Percentiles rank a stretch among this genome's conserved stretches.
phyloP scores from a whole-genome alignment of 2,797 vertebrate species.

The Thamnophis elegans region DNA sequence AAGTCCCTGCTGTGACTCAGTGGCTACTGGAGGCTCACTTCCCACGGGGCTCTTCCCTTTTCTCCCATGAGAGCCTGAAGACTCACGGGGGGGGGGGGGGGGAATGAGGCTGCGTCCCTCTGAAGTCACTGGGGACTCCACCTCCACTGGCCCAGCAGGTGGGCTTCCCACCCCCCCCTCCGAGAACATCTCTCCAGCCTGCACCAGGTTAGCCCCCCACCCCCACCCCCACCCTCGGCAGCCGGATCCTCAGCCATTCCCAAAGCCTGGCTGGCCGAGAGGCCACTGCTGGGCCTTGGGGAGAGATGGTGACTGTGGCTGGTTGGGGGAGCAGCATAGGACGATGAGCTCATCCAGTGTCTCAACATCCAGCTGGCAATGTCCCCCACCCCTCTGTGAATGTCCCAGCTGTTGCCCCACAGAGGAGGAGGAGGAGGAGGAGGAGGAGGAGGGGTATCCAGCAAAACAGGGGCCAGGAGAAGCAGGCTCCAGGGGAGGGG shows the following conservation, averaged over 20 bases:
- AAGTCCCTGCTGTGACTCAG: neutral
- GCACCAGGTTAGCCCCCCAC: no score
- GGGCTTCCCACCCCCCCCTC: neutral
- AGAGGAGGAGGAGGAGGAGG: neutral
- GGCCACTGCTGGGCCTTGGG: neutral
- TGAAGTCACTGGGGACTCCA: neutral
- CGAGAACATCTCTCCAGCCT: neutral
- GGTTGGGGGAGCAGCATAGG: neutral
- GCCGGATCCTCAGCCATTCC: neutral
- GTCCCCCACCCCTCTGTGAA: neutral
- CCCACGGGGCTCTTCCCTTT: constrained; percentile 14
- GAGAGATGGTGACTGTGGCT: neutral
- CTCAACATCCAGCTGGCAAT: neutral
- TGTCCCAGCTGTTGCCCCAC: neutral
- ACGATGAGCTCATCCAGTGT: neutral
- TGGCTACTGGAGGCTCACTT: neutral
- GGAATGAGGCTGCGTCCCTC: neutral
- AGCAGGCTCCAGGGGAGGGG: neutral
- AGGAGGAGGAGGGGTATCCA: neutral
- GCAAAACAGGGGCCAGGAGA: neutral
- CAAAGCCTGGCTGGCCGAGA: neutral
- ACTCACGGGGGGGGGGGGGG: neutral
- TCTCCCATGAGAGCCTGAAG: neutral
- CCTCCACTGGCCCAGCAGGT: neutral
- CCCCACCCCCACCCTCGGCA: no score